Percentiles rank a stretch among this genome's conserved stretches.
These are phyloP conservation scores for Acanthoscelides obtectus DNA, from an alignment of 2,888 invertebrate species.

Conservation along the genomic window DNA sequence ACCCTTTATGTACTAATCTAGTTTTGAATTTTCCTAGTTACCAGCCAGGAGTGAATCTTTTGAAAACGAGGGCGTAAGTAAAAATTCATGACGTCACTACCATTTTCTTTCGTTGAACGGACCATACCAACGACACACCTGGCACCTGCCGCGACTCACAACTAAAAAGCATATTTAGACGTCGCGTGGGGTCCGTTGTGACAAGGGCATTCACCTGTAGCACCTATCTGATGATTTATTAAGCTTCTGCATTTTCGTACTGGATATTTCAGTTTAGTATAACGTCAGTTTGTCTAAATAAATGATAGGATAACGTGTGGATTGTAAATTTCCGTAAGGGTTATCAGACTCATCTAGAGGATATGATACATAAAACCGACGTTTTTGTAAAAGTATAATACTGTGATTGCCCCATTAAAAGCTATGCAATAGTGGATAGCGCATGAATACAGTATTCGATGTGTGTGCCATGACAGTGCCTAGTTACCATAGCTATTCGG, in stretches of 20 bases:
- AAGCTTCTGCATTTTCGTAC: not conserved
- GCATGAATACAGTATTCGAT: too few relatives aligned
- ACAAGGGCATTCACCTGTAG: not conserved
- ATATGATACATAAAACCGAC: not conserved
- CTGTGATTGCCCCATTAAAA: too few relatives aligned
- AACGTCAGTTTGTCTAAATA: not conserved
- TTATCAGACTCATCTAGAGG: not conserved
- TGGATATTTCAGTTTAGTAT: not conserved
- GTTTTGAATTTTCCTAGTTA: too few relatives aligned
- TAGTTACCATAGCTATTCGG: too few relatives aligned
- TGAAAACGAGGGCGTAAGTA: too few relatives aligned
- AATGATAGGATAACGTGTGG: not conserved
- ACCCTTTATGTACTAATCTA: too few relatives aligned
- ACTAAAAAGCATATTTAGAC: not conserved
- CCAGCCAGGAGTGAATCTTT: too few relatives aligned
- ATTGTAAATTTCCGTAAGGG: too few relatives aligned
- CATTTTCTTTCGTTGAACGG: too few relatives aligned
- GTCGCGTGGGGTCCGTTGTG: not conserved
- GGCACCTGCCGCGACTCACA: not conserved
- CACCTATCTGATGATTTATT: not conserved
- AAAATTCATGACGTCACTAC: too few relatives aligned
- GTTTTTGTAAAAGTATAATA: not conserved
- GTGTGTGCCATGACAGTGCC: too few relatives aligned
- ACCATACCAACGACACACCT: not conserved
- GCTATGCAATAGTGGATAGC: too few relatives aligned